Evolutionary conservation across 2,113 vertebrate genomes (phyloP), one percentile per base, ranked within the genome.

Genomic region (Falcunculus frontatus): DNA sequence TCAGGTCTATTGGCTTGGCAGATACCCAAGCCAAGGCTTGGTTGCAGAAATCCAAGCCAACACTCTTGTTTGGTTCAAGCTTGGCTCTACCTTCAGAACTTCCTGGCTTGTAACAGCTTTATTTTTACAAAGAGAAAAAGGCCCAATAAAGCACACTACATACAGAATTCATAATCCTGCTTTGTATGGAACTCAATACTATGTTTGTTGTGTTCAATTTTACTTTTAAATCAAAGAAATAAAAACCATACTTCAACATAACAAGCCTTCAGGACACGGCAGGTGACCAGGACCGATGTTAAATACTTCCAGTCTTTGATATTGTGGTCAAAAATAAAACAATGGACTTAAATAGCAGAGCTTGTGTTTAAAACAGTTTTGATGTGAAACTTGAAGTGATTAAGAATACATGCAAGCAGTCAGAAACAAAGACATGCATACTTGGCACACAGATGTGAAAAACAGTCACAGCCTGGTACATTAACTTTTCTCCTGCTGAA

Each of bases 61-160:
- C 52, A 52, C 46, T 79, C 93, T 84, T 95, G 68, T 92, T 97
- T 93, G 88, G 72, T 96, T 95, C 81, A 95, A 93, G 83, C 72
- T 96, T 97, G 96, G 94, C 95, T 96, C 93, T 89, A 87, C 72
- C 49, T 90, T 92, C 16, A 7, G 88, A 96, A 96, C 68, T 87
- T 94, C 50, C 80, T 93, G 94, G 94, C 95, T 96, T 91, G 44
- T 55, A 89, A 86, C 50, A 87, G 59, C 89, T 96, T 96, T 95
- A 90, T 96, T 97, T 97, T 97, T 89, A 96, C 63, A 81, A 94
- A 97, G 93, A 94, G 55, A 96, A 77, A 96, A 96, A 90, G 81
- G 69, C 53, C 53, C 72, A 93, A 29, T 92, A 95, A 96, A 94
- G 46, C 41, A 88, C 78, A 92, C 1, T 0, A 84, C 33, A 86